A percentile compares a stretch with the other conserved stretches of the same genome.
These are phyloP conservation scores for Fabriciana adippe DNA, from an alignment of 2,888 invertebrate species.

Conservation along the genomic window DNA sequence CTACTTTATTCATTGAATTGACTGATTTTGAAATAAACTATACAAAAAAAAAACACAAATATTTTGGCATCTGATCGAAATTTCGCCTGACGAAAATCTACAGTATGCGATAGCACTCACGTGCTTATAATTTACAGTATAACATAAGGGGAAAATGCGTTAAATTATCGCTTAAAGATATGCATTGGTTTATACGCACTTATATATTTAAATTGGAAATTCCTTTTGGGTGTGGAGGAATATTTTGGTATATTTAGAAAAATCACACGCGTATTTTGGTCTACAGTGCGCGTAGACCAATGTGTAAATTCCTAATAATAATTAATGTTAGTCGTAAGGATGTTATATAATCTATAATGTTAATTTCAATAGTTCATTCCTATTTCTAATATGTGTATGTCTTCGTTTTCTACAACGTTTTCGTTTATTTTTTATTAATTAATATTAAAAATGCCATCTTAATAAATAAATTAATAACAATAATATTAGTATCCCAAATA, in stretches of 20 bases:
- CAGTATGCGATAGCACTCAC: not conserved
- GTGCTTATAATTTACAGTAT: not conserved
- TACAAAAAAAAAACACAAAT: too few relatives aligned
- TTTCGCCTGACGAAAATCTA: not conserved
- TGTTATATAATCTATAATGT: too few relatives aligned
- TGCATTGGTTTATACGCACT: slow-evolving; percentile 1
- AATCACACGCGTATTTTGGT: slow-evolving; percentile 1
- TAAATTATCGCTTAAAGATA: slow-evolving; percentile 3
- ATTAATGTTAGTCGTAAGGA: not conserved
- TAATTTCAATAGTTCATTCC: too few relatives aligned
- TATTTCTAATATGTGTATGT: too few relatives aligned
- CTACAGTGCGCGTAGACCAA: slow-evolving; percentile 3
- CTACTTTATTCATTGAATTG: too few relatives aligned
- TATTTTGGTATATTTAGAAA: not conserved
- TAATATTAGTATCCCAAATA: not conserved
- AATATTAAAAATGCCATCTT: too few relatives aligned
- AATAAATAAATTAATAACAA: not conserved
- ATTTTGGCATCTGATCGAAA: not conserved
- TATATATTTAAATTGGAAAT: not conserved
- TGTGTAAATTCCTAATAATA: not conserved
- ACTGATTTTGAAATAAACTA: too few relatives aligned
- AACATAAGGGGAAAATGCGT: not conserved
- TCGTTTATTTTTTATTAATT: too few relatives aligned
- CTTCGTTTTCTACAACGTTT: too few relatives aligned
- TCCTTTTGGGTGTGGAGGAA: slow-evolving; percentile 2